These are phyloP conservation scores for Anastrepha obliqua DNA, from an alignment of 1,140 invertebrate genomes.

Conservation along the genomic window DNA sequence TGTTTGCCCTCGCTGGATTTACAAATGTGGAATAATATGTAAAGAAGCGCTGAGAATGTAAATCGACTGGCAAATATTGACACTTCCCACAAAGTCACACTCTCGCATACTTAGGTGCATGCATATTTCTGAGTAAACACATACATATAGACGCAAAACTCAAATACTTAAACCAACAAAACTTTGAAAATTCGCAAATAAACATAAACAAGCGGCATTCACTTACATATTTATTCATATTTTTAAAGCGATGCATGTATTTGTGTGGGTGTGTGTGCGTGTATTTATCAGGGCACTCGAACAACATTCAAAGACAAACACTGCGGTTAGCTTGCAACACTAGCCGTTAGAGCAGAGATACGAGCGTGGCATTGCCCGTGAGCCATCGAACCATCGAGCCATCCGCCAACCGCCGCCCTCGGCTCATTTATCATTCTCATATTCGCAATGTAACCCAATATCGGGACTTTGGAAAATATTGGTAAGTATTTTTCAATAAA, in stretches of 20 bases:
- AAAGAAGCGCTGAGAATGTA: neutral
- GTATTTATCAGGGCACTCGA: constrained; percentile 17
- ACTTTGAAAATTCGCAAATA: neutral
- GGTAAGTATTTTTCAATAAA: constrained; percentile 13
- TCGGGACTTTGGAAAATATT: constrained; percentile 14
- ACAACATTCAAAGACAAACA: constrained; percentile 33
- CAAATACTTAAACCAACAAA: neutral
- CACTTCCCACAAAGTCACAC: constrained; percentile 25
- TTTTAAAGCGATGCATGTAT: neutral
- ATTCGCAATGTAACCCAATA: constrained; percentile 32
- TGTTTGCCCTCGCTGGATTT: neutral
- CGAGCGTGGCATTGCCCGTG: too few relatives aligned
- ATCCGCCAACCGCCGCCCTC: neutral
- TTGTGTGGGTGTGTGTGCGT: neutral
- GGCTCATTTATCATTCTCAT: constrained; percentile 44
- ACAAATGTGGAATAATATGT: neutral
- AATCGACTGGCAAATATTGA: constrained; percentile 48
- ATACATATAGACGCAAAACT: neutral
- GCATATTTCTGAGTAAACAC: neutral
- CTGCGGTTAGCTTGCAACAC: constrained; percentile 1
- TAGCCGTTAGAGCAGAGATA: constrained; percentile 11
- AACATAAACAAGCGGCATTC: neutral
- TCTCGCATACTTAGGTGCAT: neutral
- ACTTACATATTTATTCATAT: neutral
- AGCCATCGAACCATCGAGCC: neutral